Evolutionary conservation across 2,888 invertebrate genomes (phyloP).

Genomic region (Plutella xylostella): DNA sequence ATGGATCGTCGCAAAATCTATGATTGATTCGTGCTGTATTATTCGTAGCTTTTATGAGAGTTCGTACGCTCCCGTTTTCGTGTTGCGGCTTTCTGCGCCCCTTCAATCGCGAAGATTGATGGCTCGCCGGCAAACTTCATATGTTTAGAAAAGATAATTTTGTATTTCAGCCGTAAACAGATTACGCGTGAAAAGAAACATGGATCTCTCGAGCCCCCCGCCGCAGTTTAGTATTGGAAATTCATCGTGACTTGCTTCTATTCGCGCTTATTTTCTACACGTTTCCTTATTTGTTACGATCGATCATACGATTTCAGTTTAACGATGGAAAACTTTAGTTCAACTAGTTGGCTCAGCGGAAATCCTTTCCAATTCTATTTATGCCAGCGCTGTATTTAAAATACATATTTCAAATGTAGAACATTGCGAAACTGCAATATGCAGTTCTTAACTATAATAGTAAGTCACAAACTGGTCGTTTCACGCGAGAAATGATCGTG

Average conservation of each 20-base stretch:
- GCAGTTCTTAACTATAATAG: constrained; percentile 34
- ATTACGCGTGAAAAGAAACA: constrained; percentile 63
- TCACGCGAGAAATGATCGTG: constrained; percentile 66
- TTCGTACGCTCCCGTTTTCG: constrained; percentile 49
- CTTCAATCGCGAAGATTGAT: constrained; percentile 60
- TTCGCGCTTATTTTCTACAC: constrained; percentile 4
- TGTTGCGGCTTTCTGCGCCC: constrained; percentile 55
- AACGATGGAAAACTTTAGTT: background rate
- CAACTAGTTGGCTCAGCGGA: background rate
- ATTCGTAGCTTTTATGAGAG: constrained; percentile 62
- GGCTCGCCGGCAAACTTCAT: constrained; percentile 60
- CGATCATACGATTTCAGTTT: background rate
- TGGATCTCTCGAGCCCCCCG: constrained; percentile 28
- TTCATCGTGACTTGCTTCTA: constrained; percentile 46
- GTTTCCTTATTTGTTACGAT: constrained; percentile 1
- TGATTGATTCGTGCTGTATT: constrained; percentile 68
- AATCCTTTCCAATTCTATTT: background rate
- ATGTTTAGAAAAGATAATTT: constrained; percentile 67
- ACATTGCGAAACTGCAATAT: constrained; percentile 14
- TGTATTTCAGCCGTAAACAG: constrained; percentile 67
- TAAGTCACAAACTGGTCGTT: constrained; percentile 35
- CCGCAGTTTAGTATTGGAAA: constrained; percentile 30
- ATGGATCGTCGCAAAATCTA: constrained; percentile 66
- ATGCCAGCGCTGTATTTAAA: background rate
- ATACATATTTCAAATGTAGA: background rate